These are phyloP conservation scores for Hypocryptadius cinnamomeus DNA, from an alignment of 2,113 vertebrate genomes.

Conservation along the genomic window DNA sequence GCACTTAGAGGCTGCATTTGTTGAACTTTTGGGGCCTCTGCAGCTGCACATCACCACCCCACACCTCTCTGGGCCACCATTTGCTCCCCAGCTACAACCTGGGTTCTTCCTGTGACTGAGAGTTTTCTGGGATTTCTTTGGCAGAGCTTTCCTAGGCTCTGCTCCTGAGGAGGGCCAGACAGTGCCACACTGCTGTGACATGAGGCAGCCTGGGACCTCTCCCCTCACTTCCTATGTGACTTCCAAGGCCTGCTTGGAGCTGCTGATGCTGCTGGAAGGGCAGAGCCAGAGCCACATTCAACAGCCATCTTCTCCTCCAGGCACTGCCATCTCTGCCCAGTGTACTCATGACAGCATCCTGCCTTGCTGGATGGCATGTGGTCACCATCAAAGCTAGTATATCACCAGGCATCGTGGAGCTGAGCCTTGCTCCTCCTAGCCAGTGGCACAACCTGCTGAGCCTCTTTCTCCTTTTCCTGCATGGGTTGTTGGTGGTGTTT, in stretches of 20 bases:
- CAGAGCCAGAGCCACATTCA: rapidly evolving
- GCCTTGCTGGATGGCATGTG: too few species aligned
- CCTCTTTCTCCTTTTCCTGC: neutral
- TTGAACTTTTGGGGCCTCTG: neutral
- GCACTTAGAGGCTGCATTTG: neutral
- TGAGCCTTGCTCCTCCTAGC: neutral
- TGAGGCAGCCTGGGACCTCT: neutral
- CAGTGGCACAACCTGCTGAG: neutral
- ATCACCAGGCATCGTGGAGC: rapidly evolving
- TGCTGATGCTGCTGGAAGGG: neutral
- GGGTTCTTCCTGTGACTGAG: neutral
- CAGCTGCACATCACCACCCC: neutral
- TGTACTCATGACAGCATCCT: neutral
- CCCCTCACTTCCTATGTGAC: rapidly evolving
- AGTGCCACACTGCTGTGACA: rapidly evolving
- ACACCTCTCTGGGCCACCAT: neutral
- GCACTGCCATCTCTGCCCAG: neutral
- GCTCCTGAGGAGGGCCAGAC: rapidly evolving
- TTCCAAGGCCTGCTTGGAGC: neutral
- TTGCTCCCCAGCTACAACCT: neutral
- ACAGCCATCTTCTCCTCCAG: rapidly evolving
- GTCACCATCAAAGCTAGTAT: neutral
- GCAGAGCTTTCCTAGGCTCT: neutral
- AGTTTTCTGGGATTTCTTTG: neutral
- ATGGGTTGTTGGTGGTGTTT: neutral